Conservation (phyloP, 2,888 invertebrate genomes). For the Coleophora flavipennella region DNA sequence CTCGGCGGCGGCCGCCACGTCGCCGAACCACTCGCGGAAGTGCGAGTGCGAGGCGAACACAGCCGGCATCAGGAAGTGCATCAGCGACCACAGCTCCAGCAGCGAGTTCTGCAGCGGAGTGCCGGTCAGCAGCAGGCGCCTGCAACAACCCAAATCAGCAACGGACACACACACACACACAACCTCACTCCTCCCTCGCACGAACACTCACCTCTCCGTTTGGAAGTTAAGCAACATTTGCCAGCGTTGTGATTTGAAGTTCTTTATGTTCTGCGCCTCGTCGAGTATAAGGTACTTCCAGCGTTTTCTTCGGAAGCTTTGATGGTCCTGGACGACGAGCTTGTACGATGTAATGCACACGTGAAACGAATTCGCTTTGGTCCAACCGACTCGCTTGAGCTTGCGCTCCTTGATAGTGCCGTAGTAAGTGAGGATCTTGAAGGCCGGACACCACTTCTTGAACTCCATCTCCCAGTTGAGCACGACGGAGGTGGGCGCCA, state of each 20-base stretch:
- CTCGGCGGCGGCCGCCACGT: conserved; percentile 78
- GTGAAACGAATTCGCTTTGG: conserved; percentile 98
- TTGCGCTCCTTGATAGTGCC: conserved; percentile 97
- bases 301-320: conserved; percentile 95
- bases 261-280: conserved; percentile 99
- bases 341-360: conserved; percentile 99
- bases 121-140: conserved; percentile 92
- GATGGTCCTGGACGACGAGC: conserved; percentile 98
- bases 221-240: conserved; percentile 96
- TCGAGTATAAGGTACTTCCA: conserved; percentile 99
- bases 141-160: too few relatives aligned
- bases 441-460: conserved; percentile 99
- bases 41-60: conserved; percentile 97
- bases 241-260: conserved; percentile 99
- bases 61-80: conserved; percentile 98
- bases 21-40: conserved; percentile 99
- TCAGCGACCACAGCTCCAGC: conserved; percentile 97
- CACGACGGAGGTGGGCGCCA: conserved; percentile 99
- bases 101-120: conserved; percentile 97
- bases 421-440: conserved; percentile 98
- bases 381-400: conserved; percentile 94
- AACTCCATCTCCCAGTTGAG: conserved; percentile 99
- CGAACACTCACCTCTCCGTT: conserved; percentile 85
- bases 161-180: neutral
- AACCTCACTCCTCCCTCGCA: neutral